A percentile compares a stretch with the other conserved stretches of the same genome.
Conservation (phyloP, 2,113 vertebrate genomes). For the Pangasianodon gigas region DNA sequence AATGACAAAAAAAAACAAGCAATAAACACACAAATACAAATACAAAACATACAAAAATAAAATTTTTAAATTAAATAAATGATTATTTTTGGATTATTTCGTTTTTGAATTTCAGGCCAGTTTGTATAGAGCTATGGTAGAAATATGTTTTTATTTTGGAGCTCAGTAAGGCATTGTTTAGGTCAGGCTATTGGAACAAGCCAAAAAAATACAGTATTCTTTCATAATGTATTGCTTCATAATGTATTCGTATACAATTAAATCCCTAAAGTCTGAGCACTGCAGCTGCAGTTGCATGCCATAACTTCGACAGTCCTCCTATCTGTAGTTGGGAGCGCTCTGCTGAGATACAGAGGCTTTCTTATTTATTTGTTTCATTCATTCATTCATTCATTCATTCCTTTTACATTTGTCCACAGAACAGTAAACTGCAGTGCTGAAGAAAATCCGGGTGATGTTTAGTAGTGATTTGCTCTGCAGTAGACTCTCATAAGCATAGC, state of each 20-base stretch:
- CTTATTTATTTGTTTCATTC: neutral
- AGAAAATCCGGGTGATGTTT: neutral
- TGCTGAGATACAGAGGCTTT: neutral
- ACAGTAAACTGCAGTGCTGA: neutral
- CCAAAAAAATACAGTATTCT: no score
- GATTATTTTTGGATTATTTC: no score
- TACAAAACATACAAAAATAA: no score
- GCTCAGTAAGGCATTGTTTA: neutral
- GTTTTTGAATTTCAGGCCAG: no score
- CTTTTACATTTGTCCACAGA: neutral
- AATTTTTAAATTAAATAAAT: no score
- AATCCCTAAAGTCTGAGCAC: neutral
- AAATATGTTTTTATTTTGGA: no score
- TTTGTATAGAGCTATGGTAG: no score
- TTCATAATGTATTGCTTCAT: no score
- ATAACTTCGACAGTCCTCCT: neutral
- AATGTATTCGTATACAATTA: neutral
- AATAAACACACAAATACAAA: neutral
- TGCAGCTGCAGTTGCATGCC: neutral
- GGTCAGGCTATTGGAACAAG: neutral
- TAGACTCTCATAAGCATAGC: neutral
- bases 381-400: neutral
- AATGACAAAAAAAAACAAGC: no score
- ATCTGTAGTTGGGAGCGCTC: neutral
- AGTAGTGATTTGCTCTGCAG: neutral